Evolutionary conservation across 2,888 invertebrate species (phyloP), one percentile per base, ranked within the genome.

Genomic region (Zonitis immaculata): DNA sequence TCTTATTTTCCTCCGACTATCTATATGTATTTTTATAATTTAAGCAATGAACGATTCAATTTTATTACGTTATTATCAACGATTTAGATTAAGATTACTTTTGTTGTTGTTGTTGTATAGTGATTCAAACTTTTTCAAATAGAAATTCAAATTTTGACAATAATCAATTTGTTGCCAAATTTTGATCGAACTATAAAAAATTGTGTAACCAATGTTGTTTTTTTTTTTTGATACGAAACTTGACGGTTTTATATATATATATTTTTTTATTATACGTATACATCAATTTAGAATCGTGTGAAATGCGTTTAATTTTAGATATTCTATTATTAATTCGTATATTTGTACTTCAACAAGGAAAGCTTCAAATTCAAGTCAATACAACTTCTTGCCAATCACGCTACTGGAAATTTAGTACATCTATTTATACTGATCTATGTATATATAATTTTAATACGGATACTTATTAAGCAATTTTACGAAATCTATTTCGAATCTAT

Each of bases 311-410:
- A 62, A 59, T 54, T 54, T 61, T 61, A 62, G 62, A 50, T 26
- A 48, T 53, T 57, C 64, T 64, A 64, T 64, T 63, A 63, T 64
- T 64, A 63, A 60, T 58, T 60, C 60, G 59, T 56, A 54, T 59
- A 56, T 52, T 27, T 28, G 51, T 55, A 59, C 56, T 56, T 58
- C 56, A 54, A 53, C 53, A 52, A 56, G 58, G 54, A 55, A 59
- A 56, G 57, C 59, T 55, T 62, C 61, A 51, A 61, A 60, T 52
- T 59, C 51, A 47, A 62, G 61, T 62, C 62, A 62, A 62, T 62
- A 61, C 49, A 53, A 48, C 52, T 50, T 61, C 61, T 61, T 62
- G 62, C 62, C 62, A 62, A 62, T 62, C 62, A 62, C 50, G 60
- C 57, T 55, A 56, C 57, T 54, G 42, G 55, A 62, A 52, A 51